Conservation (phyloP, 2,113 vertebrate species). For the Struthidea cinerea region DNA sequence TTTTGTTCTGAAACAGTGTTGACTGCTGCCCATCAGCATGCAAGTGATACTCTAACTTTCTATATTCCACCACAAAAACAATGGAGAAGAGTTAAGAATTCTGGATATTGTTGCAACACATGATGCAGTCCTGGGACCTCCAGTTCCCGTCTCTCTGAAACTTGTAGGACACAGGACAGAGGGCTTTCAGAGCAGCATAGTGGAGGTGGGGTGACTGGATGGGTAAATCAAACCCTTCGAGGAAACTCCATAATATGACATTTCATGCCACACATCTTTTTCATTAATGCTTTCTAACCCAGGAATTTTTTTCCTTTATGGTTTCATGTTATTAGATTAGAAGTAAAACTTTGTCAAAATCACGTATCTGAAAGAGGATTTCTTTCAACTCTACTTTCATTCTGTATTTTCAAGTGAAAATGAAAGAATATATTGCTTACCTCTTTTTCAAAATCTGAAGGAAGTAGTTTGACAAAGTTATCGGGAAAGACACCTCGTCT, state of each 20-base stretch:
- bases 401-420: not conserved
- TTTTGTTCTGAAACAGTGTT: not conserved
- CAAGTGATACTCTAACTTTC: not conserved
- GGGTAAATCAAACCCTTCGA: not conserved
- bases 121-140: not conserved
- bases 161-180: not conserved
- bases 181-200: not conserved
- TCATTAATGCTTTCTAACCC: not conserved
- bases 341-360: not conserved
- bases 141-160: not conserved
- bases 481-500: conserved; percentile 93
- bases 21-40: conserved; percentile 8
- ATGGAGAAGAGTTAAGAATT: conserved; percentile 6
- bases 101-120: not conserved
- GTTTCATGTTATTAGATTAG: not conserved
- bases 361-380: not conserved
- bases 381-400: not conserved
- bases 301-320: not conserved
- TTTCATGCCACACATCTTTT: not conserved
- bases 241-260: not conserved
- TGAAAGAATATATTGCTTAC: conserved; percentile 50
- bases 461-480: conserved; percentile 94
- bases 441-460: conserved; percentile 92
- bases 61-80: not conserved
- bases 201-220: not conserved